A percentile compares a stretch with the other conserved stretches of the same genome.
Evolutionary conservation across 2,888 invertebrate genomes (phyloP).

Genomic region (Amphiduros pacificus): DNA sequence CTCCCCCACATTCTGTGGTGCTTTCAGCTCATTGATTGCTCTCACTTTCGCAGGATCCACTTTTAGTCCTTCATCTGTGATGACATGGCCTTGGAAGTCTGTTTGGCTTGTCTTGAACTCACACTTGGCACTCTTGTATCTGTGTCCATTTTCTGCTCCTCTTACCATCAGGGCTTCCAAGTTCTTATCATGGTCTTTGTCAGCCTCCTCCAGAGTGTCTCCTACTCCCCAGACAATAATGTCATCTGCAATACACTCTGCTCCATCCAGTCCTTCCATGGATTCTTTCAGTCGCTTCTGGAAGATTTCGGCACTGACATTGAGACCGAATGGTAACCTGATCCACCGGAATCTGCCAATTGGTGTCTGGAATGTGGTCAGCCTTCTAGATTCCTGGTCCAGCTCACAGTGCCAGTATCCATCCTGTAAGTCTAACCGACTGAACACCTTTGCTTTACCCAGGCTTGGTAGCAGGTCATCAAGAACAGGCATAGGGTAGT

Average conservation of each 20-base stretch:
- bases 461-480: not conserved
- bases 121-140: not conserved
- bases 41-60: constrained; percentile 26
- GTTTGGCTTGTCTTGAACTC: not conserved
- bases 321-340: constrained; percentile 11
- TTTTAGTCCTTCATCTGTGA: constrained; percentile 24
- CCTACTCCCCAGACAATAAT: not conserved
- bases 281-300: constrained; percentile 1
- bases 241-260: constrained; percentile 3
- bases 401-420: not conserved
- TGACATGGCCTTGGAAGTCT: constrained; percentile 19
- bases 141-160: not conserved
- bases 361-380: constrained; percentile 6
- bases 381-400: not conserved
- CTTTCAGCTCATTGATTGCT: constrained; percentile 26
- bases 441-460: not conserved
- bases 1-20: constrained; percentile 20
- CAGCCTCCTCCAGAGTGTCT: too few species aligned
- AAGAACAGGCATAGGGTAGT: not conserved
- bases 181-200: constrained; percentile 5
- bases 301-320: not conserved
- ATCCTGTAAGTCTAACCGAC: not conserved
- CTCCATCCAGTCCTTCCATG: not conserved
- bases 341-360: constrained; percentile 3
- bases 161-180: not conserved